These are phyloP conservation scores for Oreochromis tanganicae DNA, from an alignment of 2,113 vertebrate species.

Conservation along the genomic window DNA sequence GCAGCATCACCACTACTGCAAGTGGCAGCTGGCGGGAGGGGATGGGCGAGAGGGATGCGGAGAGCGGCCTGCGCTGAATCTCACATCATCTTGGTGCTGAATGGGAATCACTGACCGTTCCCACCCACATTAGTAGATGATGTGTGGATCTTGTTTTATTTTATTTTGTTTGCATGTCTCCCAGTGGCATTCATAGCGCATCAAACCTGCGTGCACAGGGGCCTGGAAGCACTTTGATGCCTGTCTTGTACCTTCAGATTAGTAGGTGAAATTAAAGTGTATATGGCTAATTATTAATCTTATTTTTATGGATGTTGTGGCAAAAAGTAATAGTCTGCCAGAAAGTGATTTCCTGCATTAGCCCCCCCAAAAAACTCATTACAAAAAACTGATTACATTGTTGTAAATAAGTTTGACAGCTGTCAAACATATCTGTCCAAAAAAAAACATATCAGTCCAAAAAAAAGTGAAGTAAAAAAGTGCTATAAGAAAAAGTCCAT, in stretches of 20 bases:
- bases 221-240: not conserved
- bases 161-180: not conserved
- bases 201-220: not conserved
- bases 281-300: not conserved
- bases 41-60: slow-evolving; percentile 20
- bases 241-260: not conserved
- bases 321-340: too few species aligned
- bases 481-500: not conserved
- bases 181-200: not conserved
- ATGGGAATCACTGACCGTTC: not conserved
- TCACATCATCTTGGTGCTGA: slow-evolving; percentile 8
- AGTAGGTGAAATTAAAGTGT: not conserved
- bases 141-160: not conserved
- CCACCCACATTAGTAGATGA: not conserved
- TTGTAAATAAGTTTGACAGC: too few species aligned
- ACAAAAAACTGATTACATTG: too few species aligned
- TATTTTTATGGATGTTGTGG: not conserved
- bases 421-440: too few species aligned
- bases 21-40: slow-evolving; percentile 56
- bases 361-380: too few species aligned
- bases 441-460: too few species aligned
- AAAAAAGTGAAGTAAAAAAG: not conserved
- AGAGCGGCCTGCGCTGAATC: not conserved
- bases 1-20: slow-evolving; percentile 56
- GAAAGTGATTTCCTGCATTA: too few species aligned